Percentiles rank a stretch among this genome's conserved stretches.
phyloP scores from a whole-genome alignment of 2,888 invertebrate genomes.

The Lasioglossum villosulum region DNA sequence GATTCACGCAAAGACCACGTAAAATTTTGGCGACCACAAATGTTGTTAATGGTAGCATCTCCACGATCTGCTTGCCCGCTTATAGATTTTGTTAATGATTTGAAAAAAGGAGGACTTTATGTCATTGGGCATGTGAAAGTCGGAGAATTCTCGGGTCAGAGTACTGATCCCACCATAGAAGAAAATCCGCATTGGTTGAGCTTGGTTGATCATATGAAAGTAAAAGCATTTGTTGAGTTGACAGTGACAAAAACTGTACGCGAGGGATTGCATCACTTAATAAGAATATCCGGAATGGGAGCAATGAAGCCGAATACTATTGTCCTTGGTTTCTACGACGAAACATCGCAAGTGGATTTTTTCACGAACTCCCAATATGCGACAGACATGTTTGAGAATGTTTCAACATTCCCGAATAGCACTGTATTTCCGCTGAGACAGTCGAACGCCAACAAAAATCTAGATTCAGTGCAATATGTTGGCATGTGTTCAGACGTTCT shows the following conservation, averaged over 20 bases:
- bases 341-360: conserved; percentile 90
- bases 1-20: conserved; percentile 99
- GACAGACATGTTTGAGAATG: conserved; percentile 86
- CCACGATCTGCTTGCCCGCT: conserved; percentile 96
- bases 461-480: conserved; percentile 90
- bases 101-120: conserved; percentile 97
- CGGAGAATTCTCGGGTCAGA: conserved; percentile 86
- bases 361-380: conserved; percentile 86
- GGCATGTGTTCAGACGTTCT: conserved; percentile 94
- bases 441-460: conserved; percentile 83
- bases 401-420: conserved; percentile 80
- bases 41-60: conserved; percentile 95
- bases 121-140: conserved; percentile 94
- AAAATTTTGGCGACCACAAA: conserved; percentile 99
- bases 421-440: conserved; percentile 86
- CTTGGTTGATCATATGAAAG: conserved; percentile 97
- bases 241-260: conserved; percentile 94
- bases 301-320: conserved; percentile 99
- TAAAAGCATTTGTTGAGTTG: conserved; percentile 98
- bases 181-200: conserved; percentile 96
- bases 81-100: conserved; percentile 98
- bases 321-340: conserved; percentile 96
- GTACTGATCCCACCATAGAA: conserved; percentile 89
- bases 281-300: conserved; percentile 96
- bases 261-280: conserved; percentile 96